Conservation (phyloP, 2,113 vertebrate genomes). For the Caranx melampygus region DNA sequence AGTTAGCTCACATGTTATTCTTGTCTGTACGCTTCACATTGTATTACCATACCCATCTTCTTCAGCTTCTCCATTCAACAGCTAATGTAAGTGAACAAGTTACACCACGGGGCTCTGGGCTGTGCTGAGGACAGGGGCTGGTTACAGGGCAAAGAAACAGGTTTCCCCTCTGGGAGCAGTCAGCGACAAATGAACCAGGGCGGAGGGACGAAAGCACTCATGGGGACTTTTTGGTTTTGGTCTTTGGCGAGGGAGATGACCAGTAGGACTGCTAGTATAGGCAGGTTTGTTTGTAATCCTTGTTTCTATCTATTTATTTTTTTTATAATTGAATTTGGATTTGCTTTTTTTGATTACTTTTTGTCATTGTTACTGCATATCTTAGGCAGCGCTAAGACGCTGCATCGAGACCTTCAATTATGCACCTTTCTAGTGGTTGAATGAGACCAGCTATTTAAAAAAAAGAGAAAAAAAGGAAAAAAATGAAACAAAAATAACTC, state of each 20-base stretch:
- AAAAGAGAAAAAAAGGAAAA: constrained; percentile 43
- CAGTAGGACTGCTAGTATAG: constrained; percentile 52
- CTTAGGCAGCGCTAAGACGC: constrained; percentile 37
- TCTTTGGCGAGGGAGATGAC: constrained; percentile 25
- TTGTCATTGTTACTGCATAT: constrained; percentile 53
- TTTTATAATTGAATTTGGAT: constrained; percentile 69
- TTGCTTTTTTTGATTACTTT: constrained; percentile 52
- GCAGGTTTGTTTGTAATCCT: constrained; percentile 62
- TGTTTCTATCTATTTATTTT: constrained; percentile 72
- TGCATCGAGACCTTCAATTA: constrained; percentile 47
- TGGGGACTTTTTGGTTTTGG: constrained; percentile 24
- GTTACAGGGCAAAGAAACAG: background rate
- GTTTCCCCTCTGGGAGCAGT: background rate
- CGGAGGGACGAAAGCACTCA: constrained; percentile 32
- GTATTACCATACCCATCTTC: constrained; percentile 86
- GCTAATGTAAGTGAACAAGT: constrained; percentile 88
- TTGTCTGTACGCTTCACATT: constrained; percentile 88
- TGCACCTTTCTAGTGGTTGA: constrained; percentile 79
- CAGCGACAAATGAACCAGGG: background rate
- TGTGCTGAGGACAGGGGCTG: constrained; percentile 64
- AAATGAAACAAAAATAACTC: constrained; percentile 47
- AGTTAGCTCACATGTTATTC: constrained; percentile 87
- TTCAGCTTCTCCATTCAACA: constrained; percentile 88
- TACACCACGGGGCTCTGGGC: constrained; percentile 80
- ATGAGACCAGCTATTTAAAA: constrained; percentile 77